Evolutionary conservation across 2,797 vertebrate species (phyloP).

Genomic region (Pseudocheirus occidentalis): DNA sequence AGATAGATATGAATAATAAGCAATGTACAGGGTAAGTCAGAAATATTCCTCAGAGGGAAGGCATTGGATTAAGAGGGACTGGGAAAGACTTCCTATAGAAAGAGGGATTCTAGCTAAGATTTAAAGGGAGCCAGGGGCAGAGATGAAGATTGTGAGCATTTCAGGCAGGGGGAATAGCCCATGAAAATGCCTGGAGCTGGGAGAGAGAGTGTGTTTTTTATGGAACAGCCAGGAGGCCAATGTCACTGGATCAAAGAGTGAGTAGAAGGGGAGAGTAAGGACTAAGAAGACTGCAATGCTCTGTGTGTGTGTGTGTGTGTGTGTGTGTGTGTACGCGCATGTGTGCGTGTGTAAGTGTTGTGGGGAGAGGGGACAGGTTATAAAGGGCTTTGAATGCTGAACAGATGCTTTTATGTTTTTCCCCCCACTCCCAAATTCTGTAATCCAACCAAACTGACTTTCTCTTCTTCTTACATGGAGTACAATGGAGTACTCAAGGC

Average conservation of each 20-base stretch:
- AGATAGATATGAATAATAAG: background rate
- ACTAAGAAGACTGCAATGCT: background rate
- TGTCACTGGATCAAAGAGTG: background rate
- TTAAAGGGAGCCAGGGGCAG: background rate
- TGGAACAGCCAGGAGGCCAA: background rate
- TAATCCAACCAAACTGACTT: background rate
- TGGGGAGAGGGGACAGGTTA: background rate
- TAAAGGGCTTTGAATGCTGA: background rate
- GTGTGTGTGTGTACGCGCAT: too few species aligned
- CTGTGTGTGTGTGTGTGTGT: too few species aligned
- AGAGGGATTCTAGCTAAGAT: background rate
- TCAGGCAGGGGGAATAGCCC: background rate
- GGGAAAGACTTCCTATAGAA: background rate
- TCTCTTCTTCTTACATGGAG: background rate
- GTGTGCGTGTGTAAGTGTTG: too few species aligned
- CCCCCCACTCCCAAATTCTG: background rate
- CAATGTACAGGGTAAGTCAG: background rate
- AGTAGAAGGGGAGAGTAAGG: background rate
- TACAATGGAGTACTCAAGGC: background rate
- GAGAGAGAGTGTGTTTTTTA: background rate
- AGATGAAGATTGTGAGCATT: background rate
- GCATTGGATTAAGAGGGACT: background rate
- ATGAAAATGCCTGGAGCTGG: background rate
- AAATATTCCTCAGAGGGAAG: background rate
- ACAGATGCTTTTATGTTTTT: background rate